Evolutionary conservation across 1,140 invertebrate species (phyloP).

Genomic region (Scaptodrosophila lebanonensis): DNA sequence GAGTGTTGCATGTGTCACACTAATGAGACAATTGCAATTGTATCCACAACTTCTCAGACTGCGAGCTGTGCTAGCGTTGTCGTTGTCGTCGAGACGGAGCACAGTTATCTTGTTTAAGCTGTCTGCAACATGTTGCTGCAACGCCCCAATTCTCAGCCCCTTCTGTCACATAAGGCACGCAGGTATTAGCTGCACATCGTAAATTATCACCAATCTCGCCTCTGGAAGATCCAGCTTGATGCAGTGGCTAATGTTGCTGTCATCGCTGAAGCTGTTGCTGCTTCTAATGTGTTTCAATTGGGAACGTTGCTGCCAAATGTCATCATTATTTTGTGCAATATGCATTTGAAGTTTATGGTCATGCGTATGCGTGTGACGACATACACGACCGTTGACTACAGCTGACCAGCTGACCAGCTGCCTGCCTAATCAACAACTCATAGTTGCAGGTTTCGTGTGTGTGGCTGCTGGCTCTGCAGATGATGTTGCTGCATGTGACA

Average conservation of each 20-base stretch:
- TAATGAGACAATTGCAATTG: constrained; percentile 73
- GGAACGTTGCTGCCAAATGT: constrained; percentile 46
- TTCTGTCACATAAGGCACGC: too few relatives aligned
- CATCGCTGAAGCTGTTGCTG: constrained; percentile 8
- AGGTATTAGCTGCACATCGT: too few relatives aligned
- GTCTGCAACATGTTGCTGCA: constrained; percentile 45
- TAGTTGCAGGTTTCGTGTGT: constrained; percentile 39
- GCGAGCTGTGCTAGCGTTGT: constrained; percentile 11
- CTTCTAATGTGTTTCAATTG: constrained; percentile 6
- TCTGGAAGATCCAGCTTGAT: too few relatives aligned
- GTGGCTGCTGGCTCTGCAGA: constrained; percentile 12
- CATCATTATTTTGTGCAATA: constrained; percentile 72
- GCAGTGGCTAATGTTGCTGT: too few relatives aligned
- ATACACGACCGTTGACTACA: constrained; percentile 27
- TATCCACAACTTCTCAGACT: constrained; percentile 37
- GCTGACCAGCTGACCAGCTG: constrained; percentile 31
- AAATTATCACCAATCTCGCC: too few relatives aligned
- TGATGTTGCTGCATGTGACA: constrained; percentile 58
- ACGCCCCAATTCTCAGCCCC: constrained; percentile 68
- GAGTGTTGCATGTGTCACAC: constrained; percentile 45
- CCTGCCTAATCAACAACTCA: constrained; percentile 68
- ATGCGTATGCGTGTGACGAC: constrained; percentile 55
- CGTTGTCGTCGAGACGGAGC: constrained; percentile 61
- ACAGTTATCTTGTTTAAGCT: constrained; percentile 20
- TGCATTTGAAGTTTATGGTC: constrained; percentile 69